Percentiles rank a stretch among this genome's conserved stretches.
Conservation (phyloP, 2,113 vertebrate species). For the Egretta garzetta region DNA sequence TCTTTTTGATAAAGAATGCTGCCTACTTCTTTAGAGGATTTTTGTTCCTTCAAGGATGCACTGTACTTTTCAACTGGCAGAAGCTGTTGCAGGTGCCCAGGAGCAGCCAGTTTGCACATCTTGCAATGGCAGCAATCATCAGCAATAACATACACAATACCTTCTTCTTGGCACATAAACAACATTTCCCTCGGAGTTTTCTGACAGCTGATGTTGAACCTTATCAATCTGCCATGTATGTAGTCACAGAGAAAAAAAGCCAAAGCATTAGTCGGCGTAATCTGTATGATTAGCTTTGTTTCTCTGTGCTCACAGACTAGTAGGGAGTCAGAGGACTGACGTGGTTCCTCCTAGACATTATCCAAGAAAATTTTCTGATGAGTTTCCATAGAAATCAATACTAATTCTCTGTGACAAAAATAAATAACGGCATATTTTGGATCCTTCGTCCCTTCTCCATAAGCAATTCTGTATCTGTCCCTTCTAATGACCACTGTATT, state of each 20-base stretch:
- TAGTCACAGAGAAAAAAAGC: not conserved
- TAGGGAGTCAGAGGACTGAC: not conserved
- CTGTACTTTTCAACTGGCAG: not conserved
- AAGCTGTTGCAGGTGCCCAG: not conserved
- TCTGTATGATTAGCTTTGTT: not conserved
- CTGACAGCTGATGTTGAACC: not conserved
- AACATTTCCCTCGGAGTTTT: not conserved
- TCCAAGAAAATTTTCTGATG: not conserved
- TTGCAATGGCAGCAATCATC: not conserved
- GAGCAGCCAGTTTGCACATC: not conserved
- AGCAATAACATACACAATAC: not conserved
- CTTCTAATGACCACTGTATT: not conserved
- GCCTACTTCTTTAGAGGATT: not conserved
- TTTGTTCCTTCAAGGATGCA: not conserved
- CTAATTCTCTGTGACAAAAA: not conserved
- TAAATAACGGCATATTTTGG: not conserved
- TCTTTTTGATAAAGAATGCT: fast-evolving
- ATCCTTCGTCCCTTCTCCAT: not conserved
- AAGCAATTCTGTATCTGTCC: not conserved
- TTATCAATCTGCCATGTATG: not conserved
- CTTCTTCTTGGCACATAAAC: not conserved
- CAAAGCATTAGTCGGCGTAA: not conserved
- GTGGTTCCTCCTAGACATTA: not conserved
- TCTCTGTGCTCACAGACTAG: not conserved
- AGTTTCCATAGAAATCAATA: not conserved